Evolutionary conservation across 2,888 invertebrate species (phyloP), one percentile per base, ranked within the genome.

Genomic region (Diarsia rubi): DNA sequence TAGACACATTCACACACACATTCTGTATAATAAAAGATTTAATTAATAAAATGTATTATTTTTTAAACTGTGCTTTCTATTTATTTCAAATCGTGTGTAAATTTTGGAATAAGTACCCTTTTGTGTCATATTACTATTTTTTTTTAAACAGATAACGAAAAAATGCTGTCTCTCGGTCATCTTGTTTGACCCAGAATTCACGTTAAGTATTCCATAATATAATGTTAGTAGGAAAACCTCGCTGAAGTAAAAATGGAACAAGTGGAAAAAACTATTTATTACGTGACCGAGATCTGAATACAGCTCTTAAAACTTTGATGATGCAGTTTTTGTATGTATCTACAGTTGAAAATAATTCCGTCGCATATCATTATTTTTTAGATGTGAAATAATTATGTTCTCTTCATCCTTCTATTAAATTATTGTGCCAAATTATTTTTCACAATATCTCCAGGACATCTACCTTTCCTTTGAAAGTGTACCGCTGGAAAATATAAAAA

Each of bases 181-280:
- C 54, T 44, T 52, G 44, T 66, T 68, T 82, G 54, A 71, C 54
- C 47, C 44, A 71, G 59, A 71, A 77, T 68, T 45, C 44, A 68
- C 42, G 60, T 72, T 24, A 78, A 66, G 49, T 80, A 59, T 59
- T 52, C 45, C 57, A 78, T 57, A 62, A 72, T 62, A 72, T 69
- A 73, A 69, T 63, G 49, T 63, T 63, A 54, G 59, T 76, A 59
- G 71, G 59, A 59, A 84, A 82, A 69, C 52, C 66, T 72, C 67
- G 65, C 67, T 45, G 47, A 79, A 82, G 47, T 72, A 73, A 79
- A 79, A 79, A 70, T 75, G 72, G 68, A 76, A 77, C 76, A 76
- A 79, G 76, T 70, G 73, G 85, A 67, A 86, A 86, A 83, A 83
- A 75, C 72, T 79, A 81, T 85, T 83, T 85, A 86, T 83, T 85